Base-by-base conservation (phyloP, 2,113 vertebrate species). In the Heterochromis multidens region DNA sequence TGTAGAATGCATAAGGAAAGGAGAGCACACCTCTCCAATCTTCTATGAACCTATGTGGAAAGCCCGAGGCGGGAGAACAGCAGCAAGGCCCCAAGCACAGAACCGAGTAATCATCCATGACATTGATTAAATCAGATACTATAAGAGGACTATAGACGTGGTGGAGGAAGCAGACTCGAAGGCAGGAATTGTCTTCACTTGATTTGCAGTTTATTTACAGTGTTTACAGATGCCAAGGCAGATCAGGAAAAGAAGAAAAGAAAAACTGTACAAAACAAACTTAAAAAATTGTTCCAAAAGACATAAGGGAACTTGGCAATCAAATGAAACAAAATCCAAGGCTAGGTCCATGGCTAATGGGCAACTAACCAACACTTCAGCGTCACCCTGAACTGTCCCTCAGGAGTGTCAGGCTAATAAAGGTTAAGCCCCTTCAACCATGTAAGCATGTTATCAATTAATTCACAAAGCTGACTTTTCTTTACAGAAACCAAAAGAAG, bases 131-230 rank as follows among this genome's bases (percentile, higher is more conserved):
- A 40, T 25, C 37, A 25, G n/a, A 65, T 65, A 0, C 61, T 8
- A 23, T 65, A 14, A 65, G 61, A 37, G 61, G 33, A 0, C 61
- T 3, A 0, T 0, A 23, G 33, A 0, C n/a, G 35, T 10, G 35
- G 35, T 37, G 9, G 35, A 37, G 8, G 35, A 37, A 37, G 62
- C 33, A n/a, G n/a, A n/a, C n/a, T n/a, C n/a, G n/a, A n/a, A n/a
- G n/a, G n/a, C n/a, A 23, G 33, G 62, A 65, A 1, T 65, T n/a
- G 33, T 1, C 61, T 37, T 8, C 6, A 0, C 1, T n/a, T 35
- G 10, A 65, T 37, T 37, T 37, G 23, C 62, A 65, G 21, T 65
- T 65, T 65, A 65, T 37, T 0, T 23, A 37, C 21, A 14, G 21
- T 65, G 33, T 65, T 65, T 12, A 65, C 33, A 63, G 21, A 63